phyloP scores from a whole-genome alignment of 2,888 invertebrate genomes.

The Neoaliturus tenellus region DNA sequence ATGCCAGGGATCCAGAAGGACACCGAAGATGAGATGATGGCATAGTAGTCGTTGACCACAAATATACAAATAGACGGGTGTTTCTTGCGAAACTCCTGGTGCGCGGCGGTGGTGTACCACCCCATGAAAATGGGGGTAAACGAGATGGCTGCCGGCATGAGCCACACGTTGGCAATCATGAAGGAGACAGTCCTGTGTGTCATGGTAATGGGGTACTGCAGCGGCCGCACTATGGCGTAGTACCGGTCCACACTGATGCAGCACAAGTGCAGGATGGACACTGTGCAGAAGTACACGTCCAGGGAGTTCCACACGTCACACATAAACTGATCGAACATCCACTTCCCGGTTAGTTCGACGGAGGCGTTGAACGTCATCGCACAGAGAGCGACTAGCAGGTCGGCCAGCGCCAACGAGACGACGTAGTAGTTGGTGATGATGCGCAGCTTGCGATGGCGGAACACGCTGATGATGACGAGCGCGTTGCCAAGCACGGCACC shows the following conservation, averaged over 20 bases:
- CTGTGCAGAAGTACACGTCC: slow-evolving; percentile 95
- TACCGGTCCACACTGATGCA: slow-evolving; percentile 96
- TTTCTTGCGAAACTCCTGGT: slow-evolving; percentile 75
- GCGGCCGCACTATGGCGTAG: slow-evolving; percentile 93
- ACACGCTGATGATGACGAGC: slow-evolving; percentile 90
- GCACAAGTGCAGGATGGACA: slow-evolving; percentile 94
- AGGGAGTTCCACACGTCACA: slow-evolving; percentile 97
- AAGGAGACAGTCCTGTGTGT: slow-evolving; percentile 84
- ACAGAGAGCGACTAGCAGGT: slow-evolving; percentile 93
- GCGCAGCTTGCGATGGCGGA: slow-evolving; percentile 86
- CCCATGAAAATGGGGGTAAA: slow-evolving; percentile 80
- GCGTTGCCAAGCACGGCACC: slow-evolving; percentile 95
- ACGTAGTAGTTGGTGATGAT: slow-evolving; percentile 98
- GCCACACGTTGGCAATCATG: slow-evolving; percentile 76
- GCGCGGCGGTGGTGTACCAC: slow-evolving; percentile 82
- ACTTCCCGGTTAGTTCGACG: slow-evolving; percentile 87
- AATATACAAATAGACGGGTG: slow-evolving; percentile 88
- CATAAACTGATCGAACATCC: slow-evolving; percentile 93
- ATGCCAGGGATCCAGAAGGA: slow-evolving; percentile 96
- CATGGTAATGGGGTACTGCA: slow-evolving; percentile 95
- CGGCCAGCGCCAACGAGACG: slow-evolving; percentile 95
- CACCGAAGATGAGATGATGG: slow-evolving; percentile 91
- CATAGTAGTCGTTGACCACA: slow-evolving; percentile 91
- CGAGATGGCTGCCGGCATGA: slow-evolving; percentile 78
- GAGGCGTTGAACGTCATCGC: slow-evolving; percentile 96